Conservation (phyloP, 2,113 vertebrate genomes). For the Pseudolaguvia tuberculata region DNA sequence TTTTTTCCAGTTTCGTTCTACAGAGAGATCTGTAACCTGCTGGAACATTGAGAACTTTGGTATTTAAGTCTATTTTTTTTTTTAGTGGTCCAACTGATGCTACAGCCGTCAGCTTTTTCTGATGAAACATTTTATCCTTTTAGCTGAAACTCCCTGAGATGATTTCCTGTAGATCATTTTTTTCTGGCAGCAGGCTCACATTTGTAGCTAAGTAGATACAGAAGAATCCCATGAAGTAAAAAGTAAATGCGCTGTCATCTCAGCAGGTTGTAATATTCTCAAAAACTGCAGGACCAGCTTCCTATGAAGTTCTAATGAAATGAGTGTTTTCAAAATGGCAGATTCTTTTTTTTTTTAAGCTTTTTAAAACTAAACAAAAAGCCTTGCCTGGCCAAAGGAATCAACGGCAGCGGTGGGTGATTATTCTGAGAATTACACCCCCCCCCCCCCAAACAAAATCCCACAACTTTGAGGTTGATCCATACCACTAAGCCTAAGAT, state of each 20-base stretch:
- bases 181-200: slow-evolving; percentile 4
- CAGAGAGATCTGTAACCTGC: neutral
- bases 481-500: too few relatives aligned
- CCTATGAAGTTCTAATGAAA: slow-evolving; percentile 4
- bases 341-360: slow-evolving; percentile 23
- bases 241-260: slow-evolving; percentile 35
- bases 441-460: too few relatives aligned
- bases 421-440: too few relatives aligned
- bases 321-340: slow-evolving; percentile 17
- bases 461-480: too few relatives aligned
- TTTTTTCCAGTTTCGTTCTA: neutral
- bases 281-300: slow-evolving; percentile 9
- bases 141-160: slow-evolving; percentile 15
- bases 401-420: too few relatives aligned
- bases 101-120: slow-evolving; percentile 20
- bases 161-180: slow-evolving; percentile 22
- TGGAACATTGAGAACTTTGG: slow-evolving; percentile 10
- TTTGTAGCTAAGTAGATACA: slow-evolving; percentile 32
- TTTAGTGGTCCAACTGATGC: slow-evolving; percentile 4
- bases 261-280: slow-evolving; percentile 34
- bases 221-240: slow-evolving; percentile 26
- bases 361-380: slow-evolving; percentile 47
- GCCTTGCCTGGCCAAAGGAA: slow-evolving; percentile 22
- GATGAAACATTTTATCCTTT: slow-evolving; percentile 16
- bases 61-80: slow-evolving; percentile 18